These are phyloP conservation scores for Ectemnius continuus DNA, from an alignment of 2,888 invertebrate genomes.

Conservation along the genomic window DNA sequence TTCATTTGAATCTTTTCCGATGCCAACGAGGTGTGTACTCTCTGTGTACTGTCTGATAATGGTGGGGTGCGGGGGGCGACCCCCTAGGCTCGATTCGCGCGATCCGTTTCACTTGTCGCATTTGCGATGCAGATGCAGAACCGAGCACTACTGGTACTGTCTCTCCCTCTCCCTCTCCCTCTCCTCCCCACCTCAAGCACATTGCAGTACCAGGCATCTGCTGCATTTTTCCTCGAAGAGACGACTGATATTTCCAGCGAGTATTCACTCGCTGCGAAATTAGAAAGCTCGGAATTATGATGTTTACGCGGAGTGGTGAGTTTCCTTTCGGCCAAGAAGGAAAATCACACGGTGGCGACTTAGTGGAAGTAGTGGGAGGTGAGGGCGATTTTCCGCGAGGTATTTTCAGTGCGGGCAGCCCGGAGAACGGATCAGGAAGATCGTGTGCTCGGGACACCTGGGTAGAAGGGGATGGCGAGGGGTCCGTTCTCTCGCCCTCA, in stretches of 20 bases:
- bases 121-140: constrained; percentile 66
- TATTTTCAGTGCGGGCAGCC: not conserved
- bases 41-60: too few relatives aligned
- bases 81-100: constrained; percentile 6
- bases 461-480: constrained; percentile 8
- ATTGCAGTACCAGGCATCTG: not conserved
- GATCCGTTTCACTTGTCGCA: constrained; percentile 57
- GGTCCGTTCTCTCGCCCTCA: constrained; percentile 5
- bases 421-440: not conserved
- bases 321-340: too few relatives aligned
- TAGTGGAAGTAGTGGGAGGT: not conserved
- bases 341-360: too few relatives aligned
- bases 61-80: too few relatives aligned
- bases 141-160: constrained; percentile 14
- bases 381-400: not conserved
- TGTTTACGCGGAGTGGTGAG: too few relatives aligned
- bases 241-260: too few relatives aligned
- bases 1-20: constrained; percentile 60
- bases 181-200: too few relatives aligned
- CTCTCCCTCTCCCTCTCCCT: too few relatives aligned
- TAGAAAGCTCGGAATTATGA: too few relatives aligned
- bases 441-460: constrained; percentile 7
- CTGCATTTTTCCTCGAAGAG: too few relatives aligned
- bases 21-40: constrained; percentile 12
- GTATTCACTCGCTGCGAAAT: too few relatives aligned